phyloP scores from a whole-genome alignment of 1,140 invertebrate species.

The Drosophila parvula region DNA sequence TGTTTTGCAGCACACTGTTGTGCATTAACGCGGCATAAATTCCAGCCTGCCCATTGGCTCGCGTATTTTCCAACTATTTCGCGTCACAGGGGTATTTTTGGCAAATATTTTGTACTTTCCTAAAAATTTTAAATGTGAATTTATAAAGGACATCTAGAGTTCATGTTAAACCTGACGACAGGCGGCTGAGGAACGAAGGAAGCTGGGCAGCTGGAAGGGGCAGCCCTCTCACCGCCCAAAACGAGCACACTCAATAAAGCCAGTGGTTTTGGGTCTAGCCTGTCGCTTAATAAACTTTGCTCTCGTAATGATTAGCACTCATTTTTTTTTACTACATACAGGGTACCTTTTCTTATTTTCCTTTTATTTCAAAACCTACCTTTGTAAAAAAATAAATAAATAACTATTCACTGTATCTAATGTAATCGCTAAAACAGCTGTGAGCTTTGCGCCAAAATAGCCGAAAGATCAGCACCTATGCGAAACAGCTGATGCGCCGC shows the following conservation, averaged over 20 bases:
- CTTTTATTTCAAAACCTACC: too few relatives aligned
- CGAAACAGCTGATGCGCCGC: conserved; percentile 16
- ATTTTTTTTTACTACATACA: too few relatives aligned
- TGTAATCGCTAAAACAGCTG: neutral
- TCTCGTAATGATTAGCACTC: too few relatives aligned
- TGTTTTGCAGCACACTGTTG: conserved; percentile 14
- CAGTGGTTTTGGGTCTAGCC: too few relatives aligned
- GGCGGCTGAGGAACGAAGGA: neutral
- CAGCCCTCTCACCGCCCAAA: too few relatives aligned
- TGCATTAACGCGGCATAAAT: neutral
- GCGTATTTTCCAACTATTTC: neutral
- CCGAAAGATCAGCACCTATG: neutral
- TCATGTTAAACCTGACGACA: neutral
- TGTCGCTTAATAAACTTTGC: too few relatives aligned
- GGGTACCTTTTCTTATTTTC: too few relatives aligned
- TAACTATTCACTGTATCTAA: too few relatives aligned
- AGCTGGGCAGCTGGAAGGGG: too few relatives aligned
- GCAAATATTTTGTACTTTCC: neutral
- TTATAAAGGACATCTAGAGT: neutral
- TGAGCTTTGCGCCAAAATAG: neutral
- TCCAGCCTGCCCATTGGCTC: neutral
- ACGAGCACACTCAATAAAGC: too few relatives aligned
- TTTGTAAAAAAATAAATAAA: too few relatives aligned
- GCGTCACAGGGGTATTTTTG: neutral
- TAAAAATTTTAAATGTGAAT: neutral